phyloP scores from a whole-genome alignment of 2,113 vertebrate genomes.

The Anoura caudifer region DNA sequence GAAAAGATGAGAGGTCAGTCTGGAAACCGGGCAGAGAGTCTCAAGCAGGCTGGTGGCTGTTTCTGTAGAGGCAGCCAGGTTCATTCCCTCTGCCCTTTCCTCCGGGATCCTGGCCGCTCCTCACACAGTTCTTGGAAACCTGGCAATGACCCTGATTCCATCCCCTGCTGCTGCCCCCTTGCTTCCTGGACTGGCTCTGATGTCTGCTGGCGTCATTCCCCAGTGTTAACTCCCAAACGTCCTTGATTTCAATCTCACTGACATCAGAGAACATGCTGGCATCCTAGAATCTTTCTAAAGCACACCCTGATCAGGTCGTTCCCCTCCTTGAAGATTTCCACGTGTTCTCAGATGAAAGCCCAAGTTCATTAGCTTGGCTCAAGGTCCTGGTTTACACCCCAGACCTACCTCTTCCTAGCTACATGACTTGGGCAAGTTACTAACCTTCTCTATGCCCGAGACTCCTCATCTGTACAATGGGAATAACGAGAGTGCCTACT shows the following conservation, averaged over 20 bases:
- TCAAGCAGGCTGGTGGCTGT: neutral
- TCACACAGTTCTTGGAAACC: slow-evolving; percentile 14
- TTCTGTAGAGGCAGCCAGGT: neutral
- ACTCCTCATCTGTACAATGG: neutral
- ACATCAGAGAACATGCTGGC: neutral
- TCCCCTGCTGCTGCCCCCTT: neutral
- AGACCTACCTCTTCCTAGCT: neutral
- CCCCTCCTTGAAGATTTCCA: neutral
- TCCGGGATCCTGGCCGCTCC: neutral
- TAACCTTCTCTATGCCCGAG: neutral
- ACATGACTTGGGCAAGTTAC: neutral
- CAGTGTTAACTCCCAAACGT: neutral
- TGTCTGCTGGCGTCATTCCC: neutral
- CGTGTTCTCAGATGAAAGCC: neutral
- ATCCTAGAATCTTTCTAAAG: neutral
- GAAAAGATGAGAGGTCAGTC: neutral
- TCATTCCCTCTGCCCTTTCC: neutral
- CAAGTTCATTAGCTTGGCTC: neutral
- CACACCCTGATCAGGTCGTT: neutral
- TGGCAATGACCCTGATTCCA: neutral
- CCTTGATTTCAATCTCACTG: neutral
- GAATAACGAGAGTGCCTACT: too few species aligned
- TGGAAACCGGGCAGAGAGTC: neutral
- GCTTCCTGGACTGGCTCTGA: neutral
- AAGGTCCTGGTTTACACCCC: neutral